Evolutionary conservation across 2,113 vertebrate genomes (phyloP).

Genomic region (Cyprichromis sp.): DNA sequence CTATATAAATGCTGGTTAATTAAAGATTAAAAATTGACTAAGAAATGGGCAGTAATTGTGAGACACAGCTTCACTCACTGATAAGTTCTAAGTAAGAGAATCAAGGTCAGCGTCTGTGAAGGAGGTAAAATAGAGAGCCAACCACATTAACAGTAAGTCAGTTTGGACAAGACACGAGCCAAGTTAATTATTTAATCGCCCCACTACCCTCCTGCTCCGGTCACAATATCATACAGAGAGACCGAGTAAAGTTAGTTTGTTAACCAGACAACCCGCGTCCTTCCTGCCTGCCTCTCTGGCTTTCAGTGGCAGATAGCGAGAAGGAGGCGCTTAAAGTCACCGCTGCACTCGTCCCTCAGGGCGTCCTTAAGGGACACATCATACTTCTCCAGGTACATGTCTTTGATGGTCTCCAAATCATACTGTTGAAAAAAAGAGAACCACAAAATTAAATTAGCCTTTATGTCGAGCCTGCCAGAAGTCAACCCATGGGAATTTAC

Average conservation of each 20-base stretch:
- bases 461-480: neutral
- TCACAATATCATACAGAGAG: neutral
- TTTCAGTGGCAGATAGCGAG: conserved; percentile 71
- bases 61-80: neutral
- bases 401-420: conserved; percentile 78
- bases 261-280: neutral
- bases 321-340: conserved; percentile 76
- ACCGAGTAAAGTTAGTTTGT: conserved; percentile 28
- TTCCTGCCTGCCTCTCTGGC: neutral
- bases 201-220: neutral
- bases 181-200: neutral
- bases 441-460: neutral
- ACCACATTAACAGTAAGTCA: neutral
- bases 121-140: neutral
- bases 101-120: neutral
- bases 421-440: conserved; percentile 29
- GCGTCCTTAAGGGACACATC: conserved; percentile 75
- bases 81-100: neutral
- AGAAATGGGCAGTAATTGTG: conserved; percentile 5
- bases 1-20: neutral
- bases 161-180: neutral
- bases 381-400: conserved; percentile 77
- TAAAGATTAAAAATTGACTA: neutral
- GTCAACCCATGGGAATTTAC: neutral
- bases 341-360: conserved; percentile 69